Base-by-base conservation (phyloP, 2,797 vertebrate species). In the Cossypha niveicapilla region DNA sequence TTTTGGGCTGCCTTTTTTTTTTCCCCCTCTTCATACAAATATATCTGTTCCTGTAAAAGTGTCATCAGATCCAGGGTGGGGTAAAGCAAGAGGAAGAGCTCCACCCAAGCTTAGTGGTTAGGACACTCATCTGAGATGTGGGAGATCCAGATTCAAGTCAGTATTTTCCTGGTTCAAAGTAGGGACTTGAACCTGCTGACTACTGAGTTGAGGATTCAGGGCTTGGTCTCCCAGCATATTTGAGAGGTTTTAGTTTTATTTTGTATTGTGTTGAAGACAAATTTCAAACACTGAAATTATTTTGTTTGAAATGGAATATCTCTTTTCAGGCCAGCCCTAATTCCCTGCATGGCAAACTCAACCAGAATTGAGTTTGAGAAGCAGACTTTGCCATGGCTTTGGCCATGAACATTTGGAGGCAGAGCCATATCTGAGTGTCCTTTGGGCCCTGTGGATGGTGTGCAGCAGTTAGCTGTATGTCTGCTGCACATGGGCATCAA, bases 31-130 rank as follows among this genome's bases (percentile, higher is more conserved):
- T 62, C 68, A 41, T 70, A 60, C 60, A 71, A 89, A 93, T 93
- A 34, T 66, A 89, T 95, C 61, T 91, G 56, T 94, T 94, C 85
- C 75, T 72, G 85, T 93, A 92, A 95, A 95, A 90, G 86, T 96
- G 85, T 96, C 94, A 95, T 91, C 92, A 86, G 82, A 83, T 93
- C 68, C 91, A 92, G 96, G 95, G 95, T 96, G 94, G 94, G 82
- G 94, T 90, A 94, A 90, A 77, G 58, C 90, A 91, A 94, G 90
- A 94, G 95, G 94, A 96, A 96, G 95, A 93, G 58, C 94, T 91
- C 95, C 93, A 96, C 95, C 95, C 95, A 90, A 72, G 62, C 85
- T 91, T 92, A 92, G 95, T 92, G 95, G 90, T 94, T 96, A 94
- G 87, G 91, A 88, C 87, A 86, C 87, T 96, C 92, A 87, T 92